Evolutionary conservation across 2,797 vertebrate genomes (phyloP), one percentile per base, ranked within the genome.

Genomic region (Schizothorax lantsangensis): DNA sequence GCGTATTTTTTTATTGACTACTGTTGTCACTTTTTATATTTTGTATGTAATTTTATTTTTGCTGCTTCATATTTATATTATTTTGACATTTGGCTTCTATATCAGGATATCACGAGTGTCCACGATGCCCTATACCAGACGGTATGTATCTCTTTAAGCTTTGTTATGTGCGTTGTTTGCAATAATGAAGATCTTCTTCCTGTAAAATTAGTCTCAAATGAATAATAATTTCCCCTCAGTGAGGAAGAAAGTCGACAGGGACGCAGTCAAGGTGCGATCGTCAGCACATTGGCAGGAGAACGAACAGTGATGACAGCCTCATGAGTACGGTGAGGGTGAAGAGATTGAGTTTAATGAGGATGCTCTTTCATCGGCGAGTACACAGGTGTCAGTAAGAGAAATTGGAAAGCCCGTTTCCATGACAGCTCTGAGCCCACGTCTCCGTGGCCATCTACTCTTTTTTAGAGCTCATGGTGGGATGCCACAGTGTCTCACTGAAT

Each of bases 231-330:
- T 36, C 30, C 19, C 33, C 40, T 14, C 92, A 99, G 98, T 80
- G 98, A 99, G 23, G 98, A 99, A 88, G 98, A 99, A 93, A 96
- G 96, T 90, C 97, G 97, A 38, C 96, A 97, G 77, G 96, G 98
- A 79, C 96, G 97, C 89, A 96, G 96, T 91, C 97, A 97, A 93
- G 95, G 96, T 0, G 97, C n/a, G n/a, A n/a, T n/a, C n/a, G n/a
- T n/a, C n/a, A n/a, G n/a, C n/a, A n/a, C n/a, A n/a, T n/a, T n/a
- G n/a, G n/a, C n/a, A n/a, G n/a, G n/a, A n/a, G n/a, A n/a, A n/a
- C n/a, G n/a, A n/a, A n/a, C n/a, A n/a, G n/a, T n/a, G n/a, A n/a
- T n/a, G n/a, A n/a, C n/a, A n/a, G n/a, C n/a, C n/a, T n/a, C n/a
- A n/a, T n/a, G n/a, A n/a, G n/a, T n/a, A n/a, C n/a, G n/a, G n/a